A percentile compares a stretch with the other conserved stretches of the same genome.
These are phyloP conservation scores for Lymantria monacha DNA, from an alignment of 2,888 invertebrate genomes.

Conservation along the genomic window DNA sequence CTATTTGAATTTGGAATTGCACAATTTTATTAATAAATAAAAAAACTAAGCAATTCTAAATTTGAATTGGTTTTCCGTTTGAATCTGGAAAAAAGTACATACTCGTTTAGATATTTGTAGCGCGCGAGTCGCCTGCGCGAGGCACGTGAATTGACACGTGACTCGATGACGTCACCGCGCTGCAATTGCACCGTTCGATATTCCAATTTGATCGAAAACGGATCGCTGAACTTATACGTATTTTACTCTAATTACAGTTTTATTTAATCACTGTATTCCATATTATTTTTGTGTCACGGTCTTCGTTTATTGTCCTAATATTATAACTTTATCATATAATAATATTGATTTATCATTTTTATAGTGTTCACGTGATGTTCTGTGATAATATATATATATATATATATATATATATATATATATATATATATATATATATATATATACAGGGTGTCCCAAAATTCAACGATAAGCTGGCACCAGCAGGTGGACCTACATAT, in stretches of 20 bases:
- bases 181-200: slow-evolving; percentile 22
- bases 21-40: neutral
- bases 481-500: too few species aligned
- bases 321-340: too few species aligned
- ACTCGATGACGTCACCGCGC: slow-evolving; percentile 27
- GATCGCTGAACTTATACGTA: slow-evolving; percentile 30
- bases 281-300: neutral
- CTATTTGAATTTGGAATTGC: neutral
- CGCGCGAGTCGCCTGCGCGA: slow-evolving; percentile 18
- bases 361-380: too few species aligned
- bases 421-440: too few species aligned
- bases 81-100: neutral
- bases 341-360: too few species aligned
- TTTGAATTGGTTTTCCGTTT: too few species aligned
- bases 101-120: neutral
- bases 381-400: too few species aligned
- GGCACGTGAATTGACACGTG: slow-evolving; percentile 29
- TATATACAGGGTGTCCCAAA: too few species aligned
- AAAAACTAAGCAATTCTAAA: neutral
- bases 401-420: too few species aligned
- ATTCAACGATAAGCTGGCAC: too few species aligned
- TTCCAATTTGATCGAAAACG: slow-evolving; percentile 23
- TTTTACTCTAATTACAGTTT: neutral
- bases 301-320: too few species aligned
- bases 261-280: slow-evolving; percentile 4